A percentile compares a stretch with the other conserved stretches of the same genome.
Conservation (phyloP, 2,888 invertebrate species). For the Cryptosula pallasiana region DNA sequence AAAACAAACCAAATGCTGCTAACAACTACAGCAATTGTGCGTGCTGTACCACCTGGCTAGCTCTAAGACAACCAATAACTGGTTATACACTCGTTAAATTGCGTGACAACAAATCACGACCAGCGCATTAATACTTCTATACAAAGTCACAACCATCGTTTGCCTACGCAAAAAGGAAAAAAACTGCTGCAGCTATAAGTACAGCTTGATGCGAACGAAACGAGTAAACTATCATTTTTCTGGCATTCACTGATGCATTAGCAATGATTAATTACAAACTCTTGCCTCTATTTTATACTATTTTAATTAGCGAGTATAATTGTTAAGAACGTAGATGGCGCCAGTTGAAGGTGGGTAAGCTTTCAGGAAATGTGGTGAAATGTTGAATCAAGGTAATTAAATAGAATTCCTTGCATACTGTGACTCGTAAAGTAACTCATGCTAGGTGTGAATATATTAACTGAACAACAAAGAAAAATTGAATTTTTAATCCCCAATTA, state of each 20-base stretch:
- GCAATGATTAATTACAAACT: conserved; percentile 16
- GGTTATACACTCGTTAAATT: neutral
- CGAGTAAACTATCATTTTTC: no score
- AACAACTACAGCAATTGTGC: conserved; percentile 4
- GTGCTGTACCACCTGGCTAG: neutral
- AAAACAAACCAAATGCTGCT: neutral
- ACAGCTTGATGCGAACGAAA: no score
- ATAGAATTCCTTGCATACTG: conserved; percentile 20
- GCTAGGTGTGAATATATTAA: conserved; percentile 8
- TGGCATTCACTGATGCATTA: no score
- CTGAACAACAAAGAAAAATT: neutral
- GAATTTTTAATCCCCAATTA: neutral
- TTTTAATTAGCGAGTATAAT: conserved; percentile 15
- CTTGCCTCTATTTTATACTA: conserved; percentile 11
- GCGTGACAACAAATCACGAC: neutral
- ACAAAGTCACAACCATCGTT: no score
- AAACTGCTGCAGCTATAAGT: no score
- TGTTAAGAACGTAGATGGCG: neutral
- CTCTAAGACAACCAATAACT: neutral
- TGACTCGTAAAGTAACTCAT: neutral
- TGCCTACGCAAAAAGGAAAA: no score
- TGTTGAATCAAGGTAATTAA: neutral
- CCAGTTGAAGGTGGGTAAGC: conserved; percentile 19
- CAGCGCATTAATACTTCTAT: no score
- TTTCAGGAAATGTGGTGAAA: conserved; percentile 19